These are phyloP conservation scores for Epinotia ramella DNA, from an alignment of 2,888 invertebrate species.

Conservation along the genomic window DNA sequence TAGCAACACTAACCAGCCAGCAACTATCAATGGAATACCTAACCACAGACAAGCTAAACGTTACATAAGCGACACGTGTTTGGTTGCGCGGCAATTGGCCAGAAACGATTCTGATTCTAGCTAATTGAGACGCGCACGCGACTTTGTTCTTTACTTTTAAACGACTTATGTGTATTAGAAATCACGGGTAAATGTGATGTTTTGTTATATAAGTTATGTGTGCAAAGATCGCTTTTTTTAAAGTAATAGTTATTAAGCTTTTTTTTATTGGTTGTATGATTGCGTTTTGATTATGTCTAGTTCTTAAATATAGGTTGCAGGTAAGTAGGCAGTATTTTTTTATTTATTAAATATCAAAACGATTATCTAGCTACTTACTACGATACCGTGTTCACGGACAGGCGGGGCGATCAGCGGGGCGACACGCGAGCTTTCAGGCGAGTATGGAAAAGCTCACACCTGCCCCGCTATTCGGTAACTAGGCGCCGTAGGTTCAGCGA, in stretches of 20 bases:
- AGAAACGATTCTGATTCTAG: constrained; percentile 23
- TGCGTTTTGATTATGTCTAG: background rate
- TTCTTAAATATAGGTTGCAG: background rate
- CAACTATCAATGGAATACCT: constrained; percentile 9
- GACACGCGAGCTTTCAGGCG: too few relatives aligned
- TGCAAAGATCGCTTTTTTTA: background rate
- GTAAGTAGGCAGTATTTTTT: background rate
- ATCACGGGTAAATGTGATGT: background rate
- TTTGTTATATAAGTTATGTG: background rate
- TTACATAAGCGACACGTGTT: constrained; percentile 29
- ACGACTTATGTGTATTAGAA: background rate
- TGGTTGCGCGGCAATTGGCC: constrained; percentile 19
- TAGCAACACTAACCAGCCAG: constrained; percentile 15
- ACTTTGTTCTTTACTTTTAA: background rate
- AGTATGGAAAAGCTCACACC: background rate
- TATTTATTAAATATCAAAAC: too few relatives aligned
- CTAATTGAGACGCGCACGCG: constrained; percentile 21
- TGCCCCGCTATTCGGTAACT: background rate
- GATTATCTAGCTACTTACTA: background rate
- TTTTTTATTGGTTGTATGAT: constrained; percentile 12
- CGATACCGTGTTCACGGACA: background rate
- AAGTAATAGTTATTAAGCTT: constrained; percentile 1
- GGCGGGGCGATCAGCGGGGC: background rate
- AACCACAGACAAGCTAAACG: constrained; percentile 9
- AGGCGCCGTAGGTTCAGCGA: too few relatives aligned